Conservation (phyloP, 2,888 invertebrate species). For the Hoplodrina blanda region DNA sequence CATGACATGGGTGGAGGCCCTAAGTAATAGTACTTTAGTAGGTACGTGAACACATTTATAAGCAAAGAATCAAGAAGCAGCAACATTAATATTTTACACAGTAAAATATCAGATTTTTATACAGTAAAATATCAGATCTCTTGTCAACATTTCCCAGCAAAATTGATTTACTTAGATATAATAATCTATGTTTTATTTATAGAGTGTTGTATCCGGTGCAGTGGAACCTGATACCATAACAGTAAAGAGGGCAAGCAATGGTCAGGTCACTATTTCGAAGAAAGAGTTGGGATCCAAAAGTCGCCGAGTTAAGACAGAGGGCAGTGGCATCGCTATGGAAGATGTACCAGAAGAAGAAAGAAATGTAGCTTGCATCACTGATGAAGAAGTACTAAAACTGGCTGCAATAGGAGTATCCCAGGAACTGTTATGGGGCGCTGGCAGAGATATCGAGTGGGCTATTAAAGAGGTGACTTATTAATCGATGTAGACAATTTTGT, state of each 20-base stretch:
- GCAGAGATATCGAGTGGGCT: conserved; percentile 96
- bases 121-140: no score
- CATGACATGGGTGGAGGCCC: no score
- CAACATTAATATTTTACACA: no score
- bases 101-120: no score
- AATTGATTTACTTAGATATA: not conserved
- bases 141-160: not conserved
- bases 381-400: conserved; percentile 89
- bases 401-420: conserved; percentile 88
- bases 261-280: conserved; percentile 83
- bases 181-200: conserved; percentile 47
- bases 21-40: no score
- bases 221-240: conserved; percentile 94
- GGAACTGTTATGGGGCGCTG: conserved; percentile 92
- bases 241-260: conserved; percentile 87
- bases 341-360: conserved; percentile 82
- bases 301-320: conserved; percentile 83
- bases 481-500: not conserved
- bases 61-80: no score
- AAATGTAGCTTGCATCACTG: conserved; percentile 88
- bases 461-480: conserved; percentile 85
- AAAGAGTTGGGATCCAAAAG: conserved; percentile 90
- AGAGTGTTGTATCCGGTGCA: conserved; percentile 95
- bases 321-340: conserved; percentile 81
- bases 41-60: no score